Percentiles rank a stretch among this genome's conserved stretches.
These are phyloP conservation scores for Sus scrofa DNA, from an alignment of 2,113 vertebrate genomes.

Conservation along the genomic window T2T-Sscrofa CM000822.6:72820001-72820500, in stretches of 20 bases:
- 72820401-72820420: background rate
- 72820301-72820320: background rate
- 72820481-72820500: background rate
- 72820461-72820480: background rate
- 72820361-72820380: background rate
- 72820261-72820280: background rate
- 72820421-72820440: background rate
- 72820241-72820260: no score
- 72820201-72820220: background rate
- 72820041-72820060: background rate
- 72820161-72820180: background rate
- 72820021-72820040: no score
- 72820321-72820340: background rate
- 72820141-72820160: background rate
- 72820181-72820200: background rate
- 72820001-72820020: background rate
- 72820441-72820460: background rate
- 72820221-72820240: background rate
- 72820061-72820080: background rate
- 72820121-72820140: background rate
- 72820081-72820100: background rate
- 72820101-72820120: background rate
- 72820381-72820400: background rate
- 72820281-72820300: background rate
- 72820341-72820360: background rate